phyloP scores from a whole-genome alignment of 2,888 invertebrate genomes.

The Eumacrocentrus americanus region DNA sequence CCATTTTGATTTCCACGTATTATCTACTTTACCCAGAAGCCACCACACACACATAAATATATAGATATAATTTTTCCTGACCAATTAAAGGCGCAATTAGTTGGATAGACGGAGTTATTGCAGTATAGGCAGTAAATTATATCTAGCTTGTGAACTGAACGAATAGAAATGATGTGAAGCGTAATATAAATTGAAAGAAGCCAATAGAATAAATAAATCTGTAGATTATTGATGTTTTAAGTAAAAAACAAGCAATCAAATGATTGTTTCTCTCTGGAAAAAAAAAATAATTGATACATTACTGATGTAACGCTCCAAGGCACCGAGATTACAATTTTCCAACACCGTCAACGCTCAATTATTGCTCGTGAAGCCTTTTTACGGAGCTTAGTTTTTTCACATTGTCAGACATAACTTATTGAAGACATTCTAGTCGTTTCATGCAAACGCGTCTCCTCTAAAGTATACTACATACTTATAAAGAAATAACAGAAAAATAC shows the following conservation, averaged over 20 bases:
- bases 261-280: neutral
- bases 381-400: neutral
- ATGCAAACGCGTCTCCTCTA: neutral
- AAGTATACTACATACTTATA: neutral
- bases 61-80: neutral
- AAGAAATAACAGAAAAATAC: neutral
- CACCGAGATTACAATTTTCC: neutral
- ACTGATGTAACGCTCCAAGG: neutral
- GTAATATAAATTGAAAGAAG: too few relatives aligned
- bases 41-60: slow-evolving; percentile 29
- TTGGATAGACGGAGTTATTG: too few relatives aligned
- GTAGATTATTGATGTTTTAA: too few relatives aligned
- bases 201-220: too few relatives aligned
- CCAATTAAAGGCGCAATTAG: neutral
- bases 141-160: too few relatives aligned
- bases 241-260: too few relatives aligned
- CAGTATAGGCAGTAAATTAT: too few relatives aligned
- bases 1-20: slow-evolving; percentile 48
- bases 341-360: neutral
- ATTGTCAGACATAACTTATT: neutral
- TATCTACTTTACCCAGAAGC: slow-evolving; percentile 50
- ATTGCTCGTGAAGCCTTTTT: neutral
- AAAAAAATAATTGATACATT: neutral
- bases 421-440: neutral
- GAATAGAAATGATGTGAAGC: too few relatives aligned